Evolutionary conservation across 2,113 vertebrate genomes (phyloP).

Genomic region (Pygoscelis adeliae): DNA sequence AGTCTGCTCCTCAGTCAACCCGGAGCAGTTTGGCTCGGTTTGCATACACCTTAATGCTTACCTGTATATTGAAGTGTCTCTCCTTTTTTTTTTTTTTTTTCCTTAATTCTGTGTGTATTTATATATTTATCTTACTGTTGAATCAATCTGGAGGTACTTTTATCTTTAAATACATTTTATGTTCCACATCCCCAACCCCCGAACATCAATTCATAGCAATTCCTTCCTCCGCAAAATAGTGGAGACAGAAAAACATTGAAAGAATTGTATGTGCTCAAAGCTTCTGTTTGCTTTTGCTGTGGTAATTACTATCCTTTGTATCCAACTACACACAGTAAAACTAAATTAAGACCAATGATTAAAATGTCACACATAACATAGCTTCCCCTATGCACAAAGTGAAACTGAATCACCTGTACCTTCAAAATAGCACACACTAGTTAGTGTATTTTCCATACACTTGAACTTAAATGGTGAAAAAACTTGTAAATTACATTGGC

Average conservation of each 20-base stretch:
- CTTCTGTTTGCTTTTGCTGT: neutral
- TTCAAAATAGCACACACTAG: neutral
- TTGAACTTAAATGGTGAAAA: neutral
- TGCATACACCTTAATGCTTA: neutral
- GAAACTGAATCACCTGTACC: neutral
- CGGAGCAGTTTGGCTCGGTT: neutral
- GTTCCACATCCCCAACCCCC: neutral
- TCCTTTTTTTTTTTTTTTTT: accelerated
- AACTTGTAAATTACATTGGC: neutral
- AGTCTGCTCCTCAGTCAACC: neutral
- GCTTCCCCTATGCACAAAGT: neutral
- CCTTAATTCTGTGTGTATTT: neutral
- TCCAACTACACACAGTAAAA: neutral
- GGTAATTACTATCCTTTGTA: neutral
- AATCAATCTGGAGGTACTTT: neutral
- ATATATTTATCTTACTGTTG: neutral
- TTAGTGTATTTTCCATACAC: neutral
- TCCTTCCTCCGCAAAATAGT: neutral
- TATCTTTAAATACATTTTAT: neutral
- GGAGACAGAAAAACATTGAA: neutral
- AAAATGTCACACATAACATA: neutral
- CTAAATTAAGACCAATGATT: neutral
- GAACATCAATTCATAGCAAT: neutral
- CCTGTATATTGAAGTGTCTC: neutral
- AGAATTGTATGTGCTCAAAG: neutral